Base-by-base conservation (phyloP, 2,888 invertebrate genomes). In the Campoplex nolae region DNA sequence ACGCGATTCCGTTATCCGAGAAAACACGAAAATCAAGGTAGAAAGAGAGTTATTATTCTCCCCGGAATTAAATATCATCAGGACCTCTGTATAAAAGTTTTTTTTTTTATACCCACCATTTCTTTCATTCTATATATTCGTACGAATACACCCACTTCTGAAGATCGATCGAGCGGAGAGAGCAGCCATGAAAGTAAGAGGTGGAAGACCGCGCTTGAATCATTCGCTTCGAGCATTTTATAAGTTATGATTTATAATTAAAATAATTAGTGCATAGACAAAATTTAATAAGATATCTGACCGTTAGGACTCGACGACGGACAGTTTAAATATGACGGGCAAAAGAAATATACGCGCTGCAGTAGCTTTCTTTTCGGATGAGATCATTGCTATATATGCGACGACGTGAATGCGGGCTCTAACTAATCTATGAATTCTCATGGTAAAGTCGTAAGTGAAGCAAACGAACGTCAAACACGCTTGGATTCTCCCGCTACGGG, bases 41-140 rank as follows among this genome's bases (percentile, higher is more conserved):
- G 75, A 87, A 84, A 84, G 84, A 84, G 84, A 87, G 81, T 84
- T 87, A 84, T 87, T 81, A 87, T 84, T 82, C 62, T 62, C 81
- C 77, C 45, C 18, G 73, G 86, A 84, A 74, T 81, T 81, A 45
- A 84, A 78, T 84, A 84, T 86, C 74, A 81, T 70, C 84, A 84
- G 45, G 67, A 58, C n/a, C 68, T 28, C 38, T 62, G 45, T 77
- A 71, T 16, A 45, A 54, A 74, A 74, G 68, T 67, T 85, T 68
- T 85, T 68, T 85, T 68, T 78, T 86, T 80, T 54, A 76, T 75
- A 80, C 78, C 74, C 62, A 58, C 23, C 51, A 13, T 23, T 48
- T 48, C 8, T 45, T 71, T 48, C 70, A 48, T 48, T 2, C 18
- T 45, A 48, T 32, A 28, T 71, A 48, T 48, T 28, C 28, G 16